Evolutionary conservation across 2,888 invertebrate species (phyloP).

Genomic region (Thereva unica): DNA sequence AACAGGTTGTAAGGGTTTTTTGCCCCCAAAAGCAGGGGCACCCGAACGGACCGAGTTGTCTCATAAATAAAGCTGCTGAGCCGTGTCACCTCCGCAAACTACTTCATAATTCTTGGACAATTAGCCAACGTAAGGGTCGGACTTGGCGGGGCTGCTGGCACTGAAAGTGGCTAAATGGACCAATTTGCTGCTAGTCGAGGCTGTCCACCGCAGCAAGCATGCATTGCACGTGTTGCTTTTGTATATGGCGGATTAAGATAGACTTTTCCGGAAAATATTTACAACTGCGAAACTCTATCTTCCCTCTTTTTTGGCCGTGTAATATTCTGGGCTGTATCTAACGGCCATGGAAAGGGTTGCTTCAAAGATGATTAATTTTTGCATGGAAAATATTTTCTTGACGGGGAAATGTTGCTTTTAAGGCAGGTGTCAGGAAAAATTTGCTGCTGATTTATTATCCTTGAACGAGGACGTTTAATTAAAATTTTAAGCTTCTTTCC

Average conservation of each 20-base stretch:
- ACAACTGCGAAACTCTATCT: too few relatives aligned
- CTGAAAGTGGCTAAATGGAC: too few relatives aligned
- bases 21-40: background rate
- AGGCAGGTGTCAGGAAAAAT: slow-evolving; percentile 29
- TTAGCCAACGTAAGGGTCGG: slow-evolving; percentile 17
- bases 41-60: slow-evolving; percentile 1
- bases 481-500: slow-evolving; percentile 14
- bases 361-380: slow-evolving; percentile 34
- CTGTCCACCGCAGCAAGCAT: too few relatives aligned
- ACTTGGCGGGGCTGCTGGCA: slow-evolving; percentile 3
- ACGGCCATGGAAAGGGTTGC: slow-evolving; percentile 3
- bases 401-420: slow-evolving; percentile 15
- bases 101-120: slow-evolving; percentile 34
- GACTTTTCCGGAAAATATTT: too few relatives aligned
- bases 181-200: too few relatives aligned
- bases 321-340: too few relatives aligned
- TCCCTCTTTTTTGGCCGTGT: too few relatives aligned
- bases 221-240: too few relatives aligned
- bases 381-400: slow-evolving; percentile 31
- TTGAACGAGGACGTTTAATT: slow-evolving; percentile 19
- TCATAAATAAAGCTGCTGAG: slow-evolving; percentile 29
- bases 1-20: background rate
- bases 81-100: slow-evolving; percentile 29
- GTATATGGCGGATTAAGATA: too few relatives aligned
- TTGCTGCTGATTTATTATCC: slow-evolving; percentile 29